Percentiles rank a stretch among this genome's conserved stretches.
Conservation (phyloP, 2,888 invertebrate species). For the Scaptomyza polygonia region DNA sequence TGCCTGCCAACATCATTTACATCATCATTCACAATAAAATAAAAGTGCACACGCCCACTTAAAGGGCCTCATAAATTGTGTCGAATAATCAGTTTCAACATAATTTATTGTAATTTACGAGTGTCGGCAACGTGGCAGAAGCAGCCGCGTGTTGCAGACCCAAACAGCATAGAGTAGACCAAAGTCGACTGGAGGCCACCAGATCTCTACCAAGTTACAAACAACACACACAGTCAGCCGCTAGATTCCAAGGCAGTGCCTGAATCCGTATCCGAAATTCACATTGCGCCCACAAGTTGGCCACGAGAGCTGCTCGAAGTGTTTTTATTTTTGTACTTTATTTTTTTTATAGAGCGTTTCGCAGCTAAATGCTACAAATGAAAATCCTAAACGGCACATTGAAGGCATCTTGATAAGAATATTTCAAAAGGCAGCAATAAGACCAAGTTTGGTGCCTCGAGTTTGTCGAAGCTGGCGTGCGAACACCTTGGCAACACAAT, state of each 20-base stretch:
- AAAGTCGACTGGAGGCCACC: conserved; percentile 21
- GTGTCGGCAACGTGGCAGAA: conserved; percentile 70
- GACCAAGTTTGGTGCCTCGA: conserved; percentile 34
- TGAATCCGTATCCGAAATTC: conserved; percentile 51
- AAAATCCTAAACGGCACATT: conserved; percentile 80
- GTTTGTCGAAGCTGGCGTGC: conserved; percentile 63
- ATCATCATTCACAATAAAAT: conserved; percentile 80
- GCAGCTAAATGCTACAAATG: conserved; percentile 77
- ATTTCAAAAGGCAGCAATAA: conserved; percentile 42
- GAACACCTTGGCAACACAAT: conserved; percentile 72
- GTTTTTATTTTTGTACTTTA: too few relatives aligned
- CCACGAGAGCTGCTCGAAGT: conserved; percentile 24
- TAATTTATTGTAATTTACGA: conserved; percentile 81
- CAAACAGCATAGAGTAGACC: conserved; percentile 19
- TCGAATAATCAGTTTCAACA: conserved; percentile 79
- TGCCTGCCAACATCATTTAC: conserved; percentile 76
- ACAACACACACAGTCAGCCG: conserved; percentile 45
- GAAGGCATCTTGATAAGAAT: conserved; percentile 77
- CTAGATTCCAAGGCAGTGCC: conserved; percentile 41
- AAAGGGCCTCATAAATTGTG: conserved; percentile 79
- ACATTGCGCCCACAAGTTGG: conserved; percentile 65
- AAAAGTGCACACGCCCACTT: conserved; percentile 80
- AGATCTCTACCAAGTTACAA: conserved; percentile 43
- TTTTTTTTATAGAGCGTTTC: conserved; percentile 62
- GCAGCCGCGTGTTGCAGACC: conserved; percentile 28